Evolutionary conservation across 2,113 vertebrate species (phyloP).

Genomic region (Leucopsar rothschildi): DNA sequence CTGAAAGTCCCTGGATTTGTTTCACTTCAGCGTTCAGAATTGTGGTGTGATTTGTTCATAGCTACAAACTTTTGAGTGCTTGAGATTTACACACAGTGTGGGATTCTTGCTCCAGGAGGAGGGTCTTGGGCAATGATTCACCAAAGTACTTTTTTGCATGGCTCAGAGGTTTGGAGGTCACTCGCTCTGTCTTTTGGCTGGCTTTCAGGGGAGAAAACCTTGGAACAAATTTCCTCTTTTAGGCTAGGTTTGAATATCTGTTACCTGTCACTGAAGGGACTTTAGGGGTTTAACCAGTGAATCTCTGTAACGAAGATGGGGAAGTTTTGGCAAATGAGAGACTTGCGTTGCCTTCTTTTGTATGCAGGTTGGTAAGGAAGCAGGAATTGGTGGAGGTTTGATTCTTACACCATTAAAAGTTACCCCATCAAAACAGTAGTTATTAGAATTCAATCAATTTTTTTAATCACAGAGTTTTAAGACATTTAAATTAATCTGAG

Average conservation of each 20-base stretch:
- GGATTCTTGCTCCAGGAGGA: neutral
- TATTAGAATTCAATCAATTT: neutral
- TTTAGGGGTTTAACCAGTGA: neutral
- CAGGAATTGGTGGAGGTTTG: neutral
- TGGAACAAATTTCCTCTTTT: neutral
- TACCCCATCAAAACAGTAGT: neutral
- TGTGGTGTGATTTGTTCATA: neutral
- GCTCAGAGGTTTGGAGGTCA: neutral
- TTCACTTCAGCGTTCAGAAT: accelerated
- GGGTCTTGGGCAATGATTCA: neutral
- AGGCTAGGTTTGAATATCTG: neutral
- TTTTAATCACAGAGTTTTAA: neutral
- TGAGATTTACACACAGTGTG: neutral
- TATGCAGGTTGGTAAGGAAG: neutral
- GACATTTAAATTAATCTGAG: neutral
- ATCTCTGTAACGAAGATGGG: neutral
- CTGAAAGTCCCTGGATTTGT: neutral
- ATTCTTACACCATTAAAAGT: neutral
- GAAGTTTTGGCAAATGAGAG: neutral
- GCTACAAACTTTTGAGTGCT: neutral
- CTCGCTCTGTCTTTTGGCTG: neutral
- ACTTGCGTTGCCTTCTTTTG: neutral
- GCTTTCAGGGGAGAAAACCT: neutral
- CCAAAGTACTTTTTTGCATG: neutral
- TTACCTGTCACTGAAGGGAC: neutral